Percentiles rank a stretch among this genome's conserved stretches.
Evolutionary conservation across 1,140 invertebrate species (phyloP).

Genomic region (Drosophila santomea): DNA sequence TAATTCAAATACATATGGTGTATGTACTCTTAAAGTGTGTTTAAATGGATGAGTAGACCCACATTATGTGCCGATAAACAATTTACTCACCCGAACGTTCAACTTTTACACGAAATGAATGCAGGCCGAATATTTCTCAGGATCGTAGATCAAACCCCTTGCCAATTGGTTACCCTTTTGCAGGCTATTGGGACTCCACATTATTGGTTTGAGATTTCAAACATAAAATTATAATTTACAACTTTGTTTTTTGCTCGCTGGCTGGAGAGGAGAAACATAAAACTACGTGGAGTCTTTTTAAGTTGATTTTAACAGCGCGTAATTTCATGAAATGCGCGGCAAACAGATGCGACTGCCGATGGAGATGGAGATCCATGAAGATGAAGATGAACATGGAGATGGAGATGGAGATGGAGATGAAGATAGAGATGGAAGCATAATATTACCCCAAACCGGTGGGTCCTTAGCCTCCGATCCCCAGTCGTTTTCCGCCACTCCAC

Average conservation of each 20-base stretch:
- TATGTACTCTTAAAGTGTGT: not conserved
- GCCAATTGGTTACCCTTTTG: conserved; percentile 47
- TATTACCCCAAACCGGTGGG: conserved; percentile 25
- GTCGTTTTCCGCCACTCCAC: not conserved
- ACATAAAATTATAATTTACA: conserved; percentile 82
- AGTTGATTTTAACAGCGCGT: conserved; percentile 77
- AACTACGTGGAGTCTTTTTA: conserved; percentile 79
- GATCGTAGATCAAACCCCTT: conserved; percentile 13
- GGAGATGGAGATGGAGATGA: conserved; percentile 9
- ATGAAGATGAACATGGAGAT: conserved; percentile 11
- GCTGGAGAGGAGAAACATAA: conserved; percentile 57
- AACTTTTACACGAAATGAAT: conserved; percentile 8
- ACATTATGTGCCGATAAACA: not conserved
- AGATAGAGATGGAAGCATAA: conserved; percentile 13
- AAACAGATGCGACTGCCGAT: conserved; percentile 35
- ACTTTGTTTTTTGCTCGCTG: conserved; percentile 67
- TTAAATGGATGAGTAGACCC: not conserved
- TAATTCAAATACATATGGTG: not conserved
- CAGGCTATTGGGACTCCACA: conserved; percentile 10
- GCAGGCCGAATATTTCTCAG: not conserved
- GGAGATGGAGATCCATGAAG: conserved; percentile 35
- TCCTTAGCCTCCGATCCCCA: conserved; percentile 9
- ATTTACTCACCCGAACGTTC: conserved; percentile 15
- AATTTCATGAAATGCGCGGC: conserved; percentile 64
- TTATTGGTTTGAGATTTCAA: conserved; percentile 75